Evolutionary conservation across 2,797 vertebrate genomes (phyloP).

Genomic region (Alcedo quadribrachys): DNA sequence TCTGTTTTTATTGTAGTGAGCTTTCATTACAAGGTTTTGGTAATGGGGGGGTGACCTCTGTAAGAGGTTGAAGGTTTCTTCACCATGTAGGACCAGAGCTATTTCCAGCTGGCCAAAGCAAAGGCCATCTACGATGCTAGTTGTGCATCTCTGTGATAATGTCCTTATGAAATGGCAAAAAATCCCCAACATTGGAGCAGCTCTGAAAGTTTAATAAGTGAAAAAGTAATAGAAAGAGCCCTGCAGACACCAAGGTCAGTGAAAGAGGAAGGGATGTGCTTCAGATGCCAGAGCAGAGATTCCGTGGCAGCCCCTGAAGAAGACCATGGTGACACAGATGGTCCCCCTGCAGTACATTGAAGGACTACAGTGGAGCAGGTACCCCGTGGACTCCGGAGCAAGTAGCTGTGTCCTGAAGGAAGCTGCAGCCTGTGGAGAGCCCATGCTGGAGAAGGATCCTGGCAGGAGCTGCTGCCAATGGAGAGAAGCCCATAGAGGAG

Average conservation of each 20-base stretch:
- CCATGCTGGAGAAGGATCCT: not conserved
- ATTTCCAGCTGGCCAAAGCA: not conserved
- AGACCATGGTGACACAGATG: too few relatives aligned
- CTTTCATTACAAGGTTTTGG: not conserved
- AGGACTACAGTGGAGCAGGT: not conserved
- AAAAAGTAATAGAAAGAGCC: not conserved
- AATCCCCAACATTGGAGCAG: not conserved
- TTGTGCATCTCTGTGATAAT: not conserved
- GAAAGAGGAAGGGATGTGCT: not conserved
- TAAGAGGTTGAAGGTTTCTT: not conserved
- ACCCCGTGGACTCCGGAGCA: not conserved
- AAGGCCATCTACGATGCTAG: fast-evolving
- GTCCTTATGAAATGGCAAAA: not conserved
- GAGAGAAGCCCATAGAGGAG: not conserved
- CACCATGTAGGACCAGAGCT: not conserved
- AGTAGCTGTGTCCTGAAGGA: not conserved
- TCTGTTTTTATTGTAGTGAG: not conserved
- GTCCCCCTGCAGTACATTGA: not conserved
- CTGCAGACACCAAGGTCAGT: not conserved
- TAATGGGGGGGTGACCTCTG: not conserved
- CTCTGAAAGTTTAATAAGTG: not conserved
- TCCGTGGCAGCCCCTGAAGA: not conserved
- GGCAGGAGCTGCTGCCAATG: not conserved
- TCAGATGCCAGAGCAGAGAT: not conserved
- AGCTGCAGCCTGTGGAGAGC: too few relatives aligned